phyloP scores from a whole-genome alignment of 2,113 vertebrate species.

The Podilymbus podiceps region DNA sequence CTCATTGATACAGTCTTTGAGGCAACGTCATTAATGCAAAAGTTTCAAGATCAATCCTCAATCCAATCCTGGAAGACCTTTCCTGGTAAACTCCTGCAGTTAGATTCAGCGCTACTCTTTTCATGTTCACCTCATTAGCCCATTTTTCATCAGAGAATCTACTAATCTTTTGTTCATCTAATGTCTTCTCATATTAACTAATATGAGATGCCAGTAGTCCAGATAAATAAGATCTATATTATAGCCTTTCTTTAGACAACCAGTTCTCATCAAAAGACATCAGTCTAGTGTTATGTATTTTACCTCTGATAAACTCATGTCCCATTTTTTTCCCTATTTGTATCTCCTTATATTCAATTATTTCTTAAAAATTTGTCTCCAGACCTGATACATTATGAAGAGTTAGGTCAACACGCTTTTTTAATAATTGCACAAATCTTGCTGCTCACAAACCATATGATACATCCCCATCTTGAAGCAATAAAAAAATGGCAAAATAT shows the following conservation, averaged over 20 bases:
- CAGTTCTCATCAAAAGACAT: neutral
- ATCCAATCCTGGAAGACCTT: neutral
- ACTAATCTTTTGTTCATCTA: neutral
- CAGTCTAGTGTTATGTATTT: neutral
- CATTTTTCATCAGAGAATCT: neutral
- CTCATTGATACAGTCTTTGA: neutral
- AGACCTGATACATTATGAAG: neutral
- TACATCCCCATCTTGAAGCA: slow-evolving; percentile 33
- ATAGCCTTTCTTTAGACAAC: neutral
- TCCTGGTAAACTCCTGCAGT: neutral
- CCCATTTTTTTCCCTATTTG: neutral
- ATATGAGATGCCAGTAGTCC: neutral
- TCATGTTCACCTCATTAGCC: neutral
- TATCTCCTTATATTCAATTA: neutral
- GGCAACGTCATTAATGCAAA: neutral
- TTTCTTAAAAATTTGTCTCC: neutral
- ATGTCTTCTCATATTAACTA: neutral
- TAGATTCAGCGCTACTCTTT: neutral
- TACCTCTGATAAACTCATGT: neutral
- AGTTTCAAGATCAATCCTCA: neutral
- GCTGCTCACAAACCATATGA: neutral
- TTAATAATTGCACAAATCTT: neutral
- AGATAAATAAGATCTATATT: neutral
- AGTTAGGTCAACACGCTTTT: neutral
- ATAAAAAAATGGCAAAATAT: slow-evolving; percentile 40